Percentiles rank a stretch among this genome's conserved stretches.
Conservation (phyloP, 2,113 vertebrate species). For the Maccullochella peelii region DNA sequence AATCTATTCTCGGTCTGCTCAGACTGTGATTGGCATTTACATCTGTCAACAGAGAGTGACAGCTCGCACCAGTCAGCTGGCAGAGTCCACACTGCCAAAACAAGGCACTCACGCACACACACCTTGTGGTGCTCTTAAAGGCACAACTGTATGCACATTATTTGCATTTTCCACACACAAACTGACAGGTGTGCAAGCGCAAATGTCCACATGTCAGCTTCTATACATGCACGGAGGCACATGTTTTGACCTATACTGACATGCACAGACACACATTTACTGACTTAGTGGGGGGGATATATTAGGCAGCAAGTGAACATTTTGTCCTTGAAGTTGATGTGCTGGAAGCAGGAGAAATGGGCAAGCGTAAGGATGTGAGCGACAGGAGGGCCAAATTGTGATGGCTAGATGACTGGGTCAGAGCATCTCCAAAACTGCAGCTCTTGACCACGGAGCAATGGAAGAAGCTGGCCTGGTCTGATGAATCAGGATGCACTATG, state of each 20-base stretch:
- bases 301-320: too few relatives aligned
- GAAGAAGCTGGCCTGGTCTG: too few relatives aligned
- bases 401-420: too few relatives aligned
- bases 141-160: not conserved
- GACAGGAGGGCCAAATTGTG: too few relatives aligned
- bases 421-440: too few relatives aligned
- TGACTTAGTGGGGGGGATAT: too few relatives aligned
- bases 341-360: too few relatives aligned
- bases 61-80: not conserved
- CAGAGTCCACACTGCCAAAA: not conserved
- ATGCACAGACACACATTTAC: not conserved
- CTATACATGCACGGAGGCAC: not conserved
- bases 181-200: not conserved
- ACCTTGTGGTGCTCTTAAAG: not conserved
- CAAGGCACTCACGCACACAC: not conserved
- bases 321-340: too few relatives aligned
- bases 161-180: not conserved
- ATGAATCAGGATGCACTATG: too few relatives aligned
- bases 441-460: too few relatives aligned
- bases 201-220: not conserved
- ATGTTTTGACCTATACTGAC: not conserved
- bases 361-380: too few relatives aligned
- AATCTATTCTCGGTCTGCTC: not conserved
- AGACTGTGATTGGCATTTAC: not conserved
- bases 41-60: constrained; percentile 1